Base-by-base conservation (phyloP, 2,113 vertebrate genomes). In the Cygnus atratus region DNA sequence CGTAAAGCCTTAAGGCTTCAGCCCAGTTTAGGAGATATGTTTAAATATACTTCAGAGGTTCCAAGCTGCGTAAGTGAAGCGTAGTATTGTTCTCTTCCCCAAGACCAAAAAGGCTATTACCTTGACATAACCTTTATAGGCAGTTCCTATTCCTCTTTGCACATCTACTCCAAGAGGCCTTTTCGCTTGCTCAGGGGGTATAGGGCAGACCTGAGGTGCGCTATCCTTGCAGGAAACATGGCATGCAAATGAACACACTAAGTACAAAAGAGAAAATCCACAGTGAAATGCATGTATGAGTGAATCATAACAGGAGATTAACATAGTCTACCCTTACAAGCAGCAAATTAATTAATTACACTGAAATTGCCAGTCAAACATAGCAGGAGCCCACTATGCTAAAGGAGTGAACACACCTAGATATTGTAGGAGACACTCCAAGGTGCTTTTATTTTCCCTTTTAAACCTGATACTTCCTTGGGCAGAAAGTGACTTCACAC, bases 101-200 rank as follows among this genome's bases (percentile, higher is more conserved):
- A 88, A 92, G 80, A 95, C 80, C 41, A 62, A 87, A 87, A 95
- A 66, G 74, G n/a, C 20, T 43, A 97, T 98, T 97, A 99, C 99
- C 98, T 99, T 99, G 93, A 99, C 99, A 22, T 98, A 99, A 66
- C 99, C 99, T 95, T 99, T 99, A 97, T 99, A 99, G 59, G 99
- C 99, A 0, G 99, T 99, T 73, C 99, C 99, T 72, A 99, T 99
- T 90, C 99, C 99, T 79, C 99, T 97, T 96, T 99, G 99, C 75
- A 99, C 99, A 15, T 99, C 99, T 79, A 99, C 98, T 54, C 99
- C 99, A 58, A 99, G 99, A 11, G 99, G 99, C 87, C 99, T 98
- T 98, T 99, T 99, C 93, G 99, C 98, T 96, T 99, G 99, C 97
- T 99, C 99, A 1, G 98, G 97, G 35, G 99, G 99, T 91, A 99